Evolutionary conservation across 2,888 invertebrate species (phyloP).

Genomic region (Ypsolopha scabrella): DNA sequence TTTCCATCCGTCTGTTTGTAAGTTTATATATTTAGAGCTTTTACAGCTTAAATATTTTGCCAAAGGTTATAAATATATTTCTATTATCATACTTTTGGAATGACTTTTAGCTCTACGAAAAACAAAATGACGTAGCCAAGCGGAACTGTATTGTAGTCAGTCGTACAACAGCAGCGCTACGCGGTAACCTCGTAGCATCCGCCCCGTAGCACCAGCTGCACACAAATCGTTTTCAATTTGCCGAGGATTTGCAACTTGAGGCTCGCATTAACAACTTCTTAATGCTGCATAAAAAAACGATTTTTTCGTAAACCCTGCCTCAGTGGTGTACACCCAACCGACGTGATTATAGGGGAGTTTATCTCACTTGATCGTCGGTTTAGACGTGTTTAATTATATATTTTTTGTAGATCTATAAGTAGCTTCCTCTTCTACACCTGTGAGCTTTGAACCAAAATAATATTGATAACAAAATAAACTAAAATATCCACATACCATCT

Average conservation of each 20-base stretch:
- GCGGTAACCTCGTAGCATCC: slow-evolving; percentile 12
- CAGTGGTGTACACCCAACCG: neutral
- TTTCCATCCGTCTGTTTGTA: too few relatives aligned
- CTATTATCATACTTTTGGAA: too few relatives aligned
- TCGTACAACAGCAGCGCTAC: slow-evolving; percentile 15
- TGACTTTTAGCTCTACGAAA: neutral
- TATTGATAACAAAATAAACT: too few relatives aligned
- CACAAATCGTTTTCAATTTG: slow-evolving; percentile 65
- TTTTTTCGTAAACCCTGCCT: neutral
- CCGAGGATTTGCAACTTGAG: slow-evolving; percentile 47
- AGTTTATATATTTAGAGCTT: too few relatives aligned
- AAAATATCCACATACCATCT: too few relatives aligned
- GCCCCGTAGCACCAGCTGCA: slow-evolving; percentile 58
- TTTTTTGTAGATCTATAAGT: too few relatives aligned
- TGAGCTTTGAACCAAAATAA: too few relatives aligned
- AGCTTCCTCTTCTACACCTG: too few relatives aligned
- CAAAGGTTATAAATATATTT: too few relatives aligned
- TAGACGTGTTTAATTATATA: too few relatives aligned
- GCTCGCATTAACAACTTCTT: slow-evolving; percentile 3
- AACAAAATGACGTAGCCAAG: neutral
- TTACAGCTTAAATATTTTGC: too few relatives aligned
- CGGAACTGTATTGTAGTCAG: neutral
- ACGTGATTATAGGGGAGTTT: neutral
- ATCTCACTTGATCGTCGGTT: neutral
- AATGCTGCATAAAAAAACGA: slow-evolving; percentile 4